These are phyloP conservation scores for Clytia hemisphaerica DNA, from an alignment of 30 jellyfish, hydroid and myxozoan species.

Conservation along the genomic window DNA sequence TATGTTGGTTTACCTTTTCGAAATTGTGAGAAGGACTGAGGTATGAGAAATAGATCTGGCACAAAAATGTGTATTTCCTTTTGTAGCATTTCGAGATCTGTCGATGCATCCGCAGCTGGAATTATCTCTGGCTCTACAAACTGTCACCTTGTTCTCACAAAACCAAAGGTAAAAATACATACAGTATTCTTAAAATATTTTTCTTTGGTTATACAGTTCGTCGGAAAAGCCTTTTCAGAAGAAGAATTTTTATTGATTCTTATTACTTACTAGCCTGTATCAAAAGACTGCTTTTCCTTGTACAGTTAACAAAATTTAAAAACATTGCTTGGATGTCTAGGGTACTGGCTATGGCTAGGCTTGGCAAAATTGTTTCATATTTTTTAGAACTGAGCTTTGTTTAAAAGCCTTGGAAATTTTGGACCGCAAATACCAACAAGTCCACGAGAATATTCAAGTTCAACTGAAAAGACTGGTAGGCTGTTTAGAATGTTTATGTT, in stretches of 20 bases:
- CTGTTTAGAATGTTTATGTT: neutral
- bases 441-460: slow-evolving; percentile 29
- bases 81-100: slow-evolving; percentile 36
- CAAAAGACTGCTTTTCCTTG: too few species aligned
- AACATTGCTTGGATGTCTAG: too few species aligned
- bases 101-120: slow-evolving; percentile 31
- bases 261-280: too few species aligned
- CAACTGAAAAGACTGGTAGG: slow-evolving; percentile 57
- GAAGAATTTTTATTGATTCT: too few species aligned
- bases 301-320: too few species aligned
- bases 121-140: slow-evolving; percentile 46
- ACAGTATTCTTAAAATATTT: too few species aligned
- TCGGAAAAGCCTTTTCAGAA: too few species aligned
- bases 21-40: neutral
- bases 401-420: slow-evolving; percentile 33
- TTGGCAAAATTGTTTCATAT: neutral
- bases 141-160: slow-evolving; percentile 25
- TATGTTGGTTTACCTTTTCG: neutral
- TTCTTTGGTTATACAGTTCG: neutral
- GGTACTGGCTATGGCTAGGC: too few species aligned
- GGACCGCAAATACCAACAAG: slow-evolving; percentile 23
- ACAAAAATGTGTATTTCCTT: neutral
- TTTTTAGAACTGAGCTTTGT: slow-evolving; percentile 22
- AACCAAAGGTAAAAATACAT: slow-evolving; percentile 22
- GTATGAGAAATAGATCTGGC: neutral